Percentiles rank a stretch among this genome's conserved stretches.
Evolutionary conservation across 2,113 vertebrate species (phyloP).

Genomic region (Caloenas nicobarica): DNA sequence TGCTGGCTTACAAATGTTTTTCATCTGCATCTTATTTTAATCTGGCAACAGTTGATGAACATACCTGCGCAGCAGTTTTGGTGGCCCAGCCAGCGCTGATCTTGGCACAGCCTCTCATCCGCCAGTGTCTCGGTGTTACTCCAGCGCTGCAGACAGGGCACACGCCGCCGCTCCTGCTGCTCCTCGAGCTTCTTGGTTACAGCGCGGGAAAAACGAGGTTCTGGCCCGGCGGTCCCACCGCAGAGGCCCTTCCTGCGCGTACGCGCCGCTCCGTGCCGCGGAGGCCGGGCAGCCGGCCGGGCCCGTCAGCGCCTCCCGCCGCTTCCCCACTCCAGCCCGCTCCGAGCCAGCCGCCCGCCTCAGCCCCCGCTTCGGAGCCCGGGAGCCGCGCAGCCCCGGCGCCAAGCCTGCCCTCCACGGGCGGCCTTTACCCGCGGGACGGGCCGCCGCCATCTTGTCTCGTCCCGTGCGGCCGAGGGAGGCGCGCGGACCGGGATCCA

Average conservation of each 20-base stretch:
- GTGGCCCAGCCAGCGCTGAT: rapidly evolving
- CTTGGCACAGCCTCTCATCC: background rate
- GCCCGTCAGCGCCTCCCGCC: too few species aligned
- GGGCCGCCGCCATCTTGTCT: background rate
- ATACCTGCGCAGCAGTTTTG: rapidly evolving
- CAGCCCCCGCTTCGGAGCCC: background rate
- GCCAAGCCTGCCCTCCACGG: rapidly evolving
- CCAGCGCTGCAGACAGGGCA: background rate
- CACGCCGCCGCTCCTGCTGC: background rate
- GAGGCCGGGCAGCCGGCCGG: background rate
- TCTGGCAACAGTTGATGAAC: rapidly evolving
- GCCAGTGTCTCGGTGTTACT: rapidly evolving
- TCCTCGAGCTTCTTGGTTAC: rapidly evolving
- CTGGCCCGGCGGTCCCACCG: background rate
- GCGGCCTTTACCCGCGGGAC: background rate
- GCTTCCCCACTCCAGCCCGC: rapidly evolving
- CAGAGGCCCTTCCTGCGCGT: background rate
- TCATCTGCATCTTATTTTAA: background rate
- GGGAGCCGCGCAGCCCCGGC: too few species aligned
- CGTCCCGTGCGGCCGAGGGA: background rate
- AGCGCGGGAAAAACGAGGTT: rapidly evolving
- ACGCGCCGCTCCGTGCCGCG: rapidly evolving
- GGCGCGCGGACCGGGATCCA: background rate
- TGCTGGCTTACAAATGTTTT: background rate
- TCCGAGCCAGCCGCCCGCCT: background rate